Base-by-base conservation (phyloP, 2,797 vertebrate species). In the Gadopsis bispinosus region DNA sequence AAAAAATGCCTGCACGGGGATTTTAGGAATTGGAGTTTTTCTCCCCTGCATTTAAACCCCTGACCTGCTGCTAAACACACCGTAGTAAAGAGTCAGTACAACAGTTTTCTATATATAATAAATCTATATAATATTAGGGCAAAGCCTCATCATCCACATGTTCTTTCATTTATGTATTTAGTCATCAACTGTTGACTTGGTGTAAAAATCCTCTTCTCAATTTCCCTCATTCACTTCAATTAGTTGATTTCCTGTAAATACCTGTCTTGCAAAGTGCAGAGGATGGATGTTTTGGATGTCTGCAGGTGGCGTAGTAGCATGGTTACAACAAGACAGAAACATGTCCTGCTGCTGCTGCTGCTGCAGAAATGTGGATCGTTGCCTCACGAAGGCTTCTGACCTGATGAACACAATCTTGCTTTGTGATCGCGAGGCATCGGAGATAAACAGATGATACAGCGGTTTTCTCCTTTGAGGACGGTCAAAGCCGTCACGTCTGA, bases 1-100 rank as follows among this genome's bases (percentile, higher is more conserved):
- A 58, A 73, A 79, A 79, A 81, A 65, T 72, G 77, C 80, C 83
- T 89, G 66, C 51, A 16, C 66, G 83, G 75, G 77, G 87, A 80
- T 85, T 80, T 58, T 84, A 73, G 77, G 87, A 80, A 83, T 80
- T 58, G 68, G 81, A 61, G 83, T 69, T 39, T 39, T n/a, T 60
- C 43, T 16, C 51, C 16, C 53, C 37, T 20, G 53, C 31, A 20
- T 33, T 48, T 58, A 68, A 80, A 83, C 61, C 84, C 68, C 59
- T 67, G 70, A 78, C 59, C 75, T 72, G 51, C 73, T 68, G 58
- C 70, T 17, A 14, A 59, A 53, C 58, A 41, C 0, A 4, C 48
- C 47, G 35, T 5, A 65, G 58, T 22, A 10, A 29, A 9, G 31
- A 59, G 45, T 74, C 48, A 33, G 33, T 13, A 29, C n/a, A 60